These are phyloP conservation scores for Dinomys branickii DNA, from an alignment of 2,113 vertebrate species.

Conservation along the genomic window DNA sequence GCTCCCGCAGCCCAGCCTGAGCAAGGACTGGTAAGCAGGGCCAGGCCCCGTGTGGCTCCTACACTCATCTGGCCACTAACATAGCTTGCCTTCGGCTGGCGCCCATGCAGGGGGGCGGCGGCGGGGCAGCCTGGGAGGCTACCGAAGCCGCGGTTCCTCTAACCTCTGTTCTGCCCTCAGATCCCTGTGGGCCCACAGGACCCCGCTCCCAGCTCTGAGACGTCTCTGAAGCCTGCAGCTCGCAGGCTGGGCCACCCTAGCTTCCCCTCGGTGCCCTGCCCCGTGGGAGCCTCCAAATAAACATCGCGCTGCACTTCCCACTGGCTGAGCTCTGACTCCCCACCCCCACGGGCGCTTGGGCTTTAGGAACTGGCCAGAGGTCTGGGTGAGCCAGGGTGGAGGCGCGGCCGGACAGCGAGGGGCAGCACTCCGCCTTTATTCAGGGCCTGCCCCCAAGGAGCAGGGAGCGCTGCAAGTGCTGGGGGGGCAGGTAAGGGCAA, in stretches of 20 bases:
- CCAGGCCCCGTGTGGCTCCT: constrained; percentile 12
- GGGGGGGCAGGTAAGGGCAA: constrained; percentile 28
- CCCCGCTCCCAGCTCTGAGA: constrained; percentile 67
- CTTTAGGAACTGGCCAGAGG: neutral
- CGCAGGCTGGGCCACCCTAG: neutral
- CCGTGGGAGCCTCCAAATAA: constrained; percentile 63
- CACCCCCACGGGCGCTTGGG: neutral
- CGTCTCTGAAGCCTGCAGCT: neutral
- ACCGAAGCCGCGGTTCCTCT: neutral
- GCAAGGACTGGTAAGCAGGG: constrained; percentile 78
- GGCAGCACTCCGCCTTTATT: constrained; percentile 78
- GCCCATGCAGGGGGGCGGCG: neutral
- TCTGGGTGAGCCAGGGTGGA: constrained; percentile 16
- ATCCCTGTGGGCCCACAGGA: neutral
- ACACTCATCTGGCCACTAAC: constrained; percentile 69
- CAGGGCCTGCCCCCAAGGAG: constrained; percentile 77
- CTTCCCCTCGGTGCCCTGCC: neutral
- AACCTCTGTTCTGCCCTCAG: constrained; percentile 50
- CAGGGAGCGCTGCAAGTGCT: constrained; percentile 56
- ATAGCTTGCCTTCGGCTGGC: neutral
- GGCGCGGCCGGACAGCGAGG: neutral
- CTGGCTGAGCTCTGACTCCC: neutral
- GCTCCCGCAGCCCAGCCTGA: constrained; percentile 61
- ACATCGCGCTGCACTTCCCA: neutral
- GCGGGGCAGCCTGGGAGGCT: neutral